These are phyloP conservation scores for Campylomormyrus tamandua DNA, from an alignment of 2,113 vertebrate genomes.

Conservation along the genomic window DNA sequence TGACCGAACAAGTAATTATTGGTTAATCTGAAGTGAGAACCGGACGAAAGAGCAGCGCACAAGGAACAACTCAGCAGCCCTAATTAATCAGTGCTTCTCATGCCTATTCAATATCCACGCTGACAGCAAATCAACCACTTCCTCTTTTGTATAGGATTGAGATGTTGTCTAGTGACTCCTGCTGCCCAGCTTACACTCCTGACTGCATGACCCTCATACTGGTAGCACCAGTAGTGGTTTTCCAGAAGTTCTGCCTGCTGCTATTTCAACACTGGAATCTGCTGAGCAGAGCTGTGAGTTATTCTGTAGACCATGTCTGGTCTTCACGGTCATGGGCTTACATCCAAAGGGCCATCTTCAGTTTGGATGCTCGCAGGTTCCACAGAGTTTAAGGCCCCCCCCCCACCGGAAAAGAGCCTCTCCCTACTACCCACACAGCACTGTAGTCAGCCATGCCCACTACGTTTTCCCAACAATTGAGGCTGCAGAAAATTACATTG, in stretches of 20 bases:
- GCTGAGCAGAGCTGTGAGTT: background rate
- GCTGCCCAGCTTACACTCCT: background rate
- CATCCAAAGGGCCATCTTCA: constrained; percentile 8
- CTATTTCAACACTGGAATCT: background rate
- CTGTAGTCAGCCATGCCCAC: background rate
- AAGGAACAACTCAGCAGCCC: background rate
- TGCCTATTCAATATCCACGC: background rate
- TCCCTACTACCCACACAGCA: constrained; percentile 5
- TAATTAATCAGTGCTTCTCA: constrained; percentile 10
- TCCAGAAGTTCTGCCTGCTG: background rate
- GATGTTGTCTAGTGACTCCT: background rate
- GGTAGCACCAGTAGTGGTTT: constrained; percentile 13
- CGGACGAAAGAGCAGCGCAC: constrained; percentile 23
- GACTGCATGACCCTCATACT: background rate
- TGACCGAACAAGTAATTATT: constrained; percentile 40
- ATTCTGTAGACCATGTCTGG: background rate
- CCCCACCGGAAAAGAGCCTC: background rate
- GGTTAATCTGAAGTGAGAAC: constrained; percentile 33
- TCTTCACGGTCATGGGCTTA: background rate
- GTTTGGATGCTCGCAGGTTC: constrained; percentile 24
- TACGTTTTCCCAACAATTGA: background rate
- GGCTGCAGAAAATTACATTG: background rate
- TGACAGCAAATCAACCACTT: background rate
- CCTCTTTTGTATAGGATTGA: background rate
- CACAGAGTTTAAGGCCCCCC: background rate